Evolutionary conservation across 2,888 invertebrate species (phyloP), one percentile per base, ranked within the genome.

Genomic region (Dichetophora obliterata): DNA sequence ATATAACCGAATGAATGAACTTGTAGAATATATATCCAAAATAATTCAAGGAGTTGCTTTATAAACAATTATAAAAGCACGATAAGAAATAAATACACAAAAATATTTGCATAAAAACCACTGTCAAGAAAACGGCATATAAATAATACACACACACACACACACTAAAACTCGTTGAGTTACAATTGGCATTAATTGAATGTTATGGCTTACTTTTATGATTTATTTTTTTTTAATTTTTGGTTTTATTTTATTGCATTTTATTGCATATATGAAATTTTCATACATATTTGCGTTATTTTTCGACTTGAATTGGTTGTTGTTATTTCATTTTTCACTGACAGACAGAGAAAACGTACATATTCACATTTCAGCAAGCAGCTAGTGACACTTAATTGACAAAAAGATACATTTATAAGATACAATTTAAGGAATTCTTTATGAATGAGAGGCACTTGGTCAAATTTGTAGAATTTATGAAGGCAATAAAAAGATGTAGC

Each of bases 141-240:
- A 31, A 31, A 31, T 31, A 31, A 31, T 5, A 31, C n/a, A n/a
- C n/a, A 34, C 65, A 31, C 66, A 66, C 11, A 37, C 24, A 74
- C 27, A 24, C 77, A 77, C 79, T 77, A 77, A 73, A 73, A 77
- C 79, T 79, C 75, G 79, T 75, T 77, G 75, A 74, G 73, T 50
- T 31, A 73, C 72, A 76, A 68, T 72, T 73, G 63, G 68, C 72
- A 72, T 66, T 72, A 76, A 70, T 75, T 71, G 52, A 75, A 75
- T 69, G 66, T 54, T 69, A 61, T 72, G 72, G 6, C 37, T 19
- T 19, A 34, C 50, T 9, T 50, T 72, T 61, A 16, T 37, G 63
- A 19, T 34, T 34, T 70, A 22, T 9, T 59, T 43, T 54, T 59
- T 75, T 27, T 16, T 63, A 48, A 27, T 43, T 24, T 71, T 71